A percentile compares a stretch with the other conserved stretches of the same genome.
Evolutionary conservation across 23 tunicate species (phyloP).

Genomic region (Ciona savignyi): DNA sequence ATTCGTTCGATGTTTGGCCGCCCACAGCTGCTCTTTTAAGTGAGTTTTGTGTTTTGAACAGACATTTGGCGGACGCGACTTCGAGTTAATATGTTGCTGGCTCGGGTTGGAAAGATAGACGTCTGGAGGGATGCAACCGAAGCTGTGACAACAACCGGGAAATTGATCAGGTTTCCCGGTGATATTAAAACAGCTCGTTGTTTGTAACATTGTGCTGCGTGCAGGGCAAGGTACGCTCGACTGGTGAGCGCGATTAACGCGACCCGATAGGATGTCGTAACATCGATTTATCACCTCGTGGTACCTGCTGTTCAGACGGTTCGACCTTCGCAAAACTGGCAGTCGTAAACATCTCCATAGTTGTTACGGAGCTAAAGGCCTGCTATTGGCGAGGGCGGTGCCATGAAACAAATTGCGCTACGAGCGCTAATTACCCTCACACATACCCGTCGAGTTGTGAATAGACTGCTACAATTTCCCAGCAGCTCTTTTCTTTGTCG

Average conservation of each 20-base stretch:
- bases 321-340: not conserved
- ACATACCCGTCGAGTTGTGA: not conserved
- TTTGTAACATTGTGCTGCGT: too few species aligned
- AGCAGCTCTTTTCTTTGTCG: not conserved
- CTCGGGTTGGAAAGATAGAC: not conserved
- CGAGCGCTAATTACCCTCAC: not conserved
- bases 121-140: not conserved
- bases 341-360: not conserved
- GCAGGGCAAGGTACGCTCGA: too few species aligned
- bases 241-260: too few species aligned
- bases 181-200: not conserved
- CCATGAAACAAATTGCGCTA: not conserved
- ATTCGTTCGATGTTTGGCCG: not conserved
- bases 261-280: conserved; percentile 1
- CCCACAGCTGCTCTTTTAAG: not conserved
- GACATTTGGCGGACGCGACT: not conserved
- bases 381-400: not conserved
- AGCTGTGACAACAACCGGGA: not conserved
- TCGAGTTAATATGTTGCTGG: not conserved
- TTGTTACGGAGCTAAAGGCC: too few species aligned
- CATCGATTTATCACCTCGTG: not conserved
- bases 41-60: not conserved
- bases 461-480: not conserved
- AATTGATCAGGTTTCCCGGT: not conserved
- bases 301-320: not conserved